A percentile compares a stretch with the other conserved stretches of the same genome.
Conservation (phyloP, 2,888 invertebrate genomes). For the Pterostichus niger region DNA sequence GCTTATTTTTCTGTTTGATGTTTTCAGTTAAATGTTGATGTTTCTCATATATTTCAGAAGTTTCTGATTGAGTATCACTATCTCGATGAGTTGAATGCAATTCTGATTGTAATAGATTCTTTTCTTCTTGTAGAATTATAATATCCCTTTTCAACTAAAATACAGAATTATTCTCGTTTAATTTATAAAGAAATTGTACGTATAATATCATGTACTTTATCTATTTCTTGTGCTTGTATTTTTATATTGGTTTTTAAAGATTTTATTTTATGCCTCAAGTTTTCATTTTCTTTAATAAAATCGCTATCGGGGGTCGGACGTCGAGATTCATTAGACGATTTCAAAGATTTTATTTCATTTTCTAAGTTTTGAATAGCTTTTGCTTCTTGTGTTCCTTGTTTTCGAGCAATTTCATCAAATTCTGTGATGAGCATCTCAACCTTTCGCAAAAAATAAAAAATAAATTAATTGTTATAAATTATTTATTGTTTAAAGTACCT, state of each 20-base stretch:
- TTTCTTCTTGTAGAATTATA: constrained; percentile 71
- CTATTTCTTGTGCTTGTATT: constrained; percentile 74
- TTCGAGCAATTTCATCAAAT: constrained; percentile 78
- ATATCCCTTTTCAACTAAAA: constrained; percentile 61
- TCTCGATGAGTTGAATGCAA: constrained; percentile 75
- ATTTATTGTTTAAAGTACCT: constrained; percentile 76
- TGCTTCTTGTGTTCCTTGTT: constrained; percentile 77
- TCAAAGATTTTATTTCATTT: constrained; percentile 73
- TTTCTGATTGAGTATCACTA: constrained; percentile 77
- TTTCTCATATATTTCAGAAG: constrained; percentile 79
- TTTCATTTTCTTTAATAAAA: constrained; percentile 76
- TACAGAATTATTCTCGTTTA: constrained; percentile 2
- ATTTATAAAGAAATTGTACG: too few relatives aligned
- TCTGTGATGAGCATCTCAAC: constrained; percentile 79
- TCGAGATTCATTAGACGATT: constrained; percentile 69
- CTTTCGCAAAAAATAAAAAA: constrained; percentile 70
- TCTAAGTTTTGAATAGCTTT: constrained; percentile 72
- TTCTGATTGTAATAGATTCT: constrained; percentile 77
- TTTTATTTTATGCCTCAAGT: constrained; percentile 76
- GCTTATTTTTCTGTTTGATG: constrained; percentile 85
- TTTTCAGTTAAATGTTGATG: constrained; percentile 80
- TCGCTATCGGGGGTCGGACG: constrained; percentile 69
- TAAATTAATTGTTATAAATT: constrained; percentile 65
- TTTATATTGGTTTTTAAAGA: constrained; percentile 75
- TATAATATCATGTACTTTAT: constrained; percentile 73